A percentile compares a stretch with the other conserved stretches of the same genome.
phyloP scores from a whole-genome alignment of 2,113 vertebrate genomes.

The cattle (Bos taurus) region DNA sequence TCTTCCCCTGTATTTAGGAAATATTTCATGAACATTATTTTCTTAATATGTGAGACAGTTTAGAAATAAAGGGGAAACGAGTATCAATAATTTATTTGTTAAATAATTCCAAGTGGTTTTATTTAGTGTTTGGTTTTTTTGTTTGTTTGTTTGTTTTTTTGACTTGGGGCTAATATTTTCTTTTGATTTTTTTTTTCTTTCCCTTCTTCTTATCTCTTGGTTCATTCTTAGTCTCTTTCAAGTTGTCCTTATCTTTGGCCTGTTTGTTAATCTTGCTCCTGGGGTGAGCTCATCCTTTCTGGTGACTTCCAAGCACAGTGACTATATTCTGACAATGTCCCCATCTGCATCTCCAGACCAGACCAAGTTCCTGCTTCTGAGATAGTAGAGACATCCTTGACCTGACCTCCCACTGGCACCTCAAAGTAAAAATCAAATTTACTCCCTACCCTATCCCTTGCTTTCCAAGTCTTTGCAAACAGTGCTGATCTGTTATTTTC shows the following conservation, averaged over 20 bases:
- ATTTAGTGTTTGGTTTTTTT: neutral
- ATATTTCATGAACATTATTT: constrained; percentile 2
- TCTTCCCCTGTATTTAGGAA: neutral
- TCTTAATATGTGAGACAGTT: neutral
- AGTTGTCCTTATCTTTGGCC: neutral
- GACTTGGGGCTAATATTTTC: neutral
- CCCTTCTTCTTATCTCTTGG: neutral
- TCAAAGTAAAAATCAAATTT: neutral
- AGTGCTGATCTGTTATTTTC: neutral
- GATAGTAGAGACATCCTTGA: neutral
- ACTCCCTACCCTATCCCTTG: neutral
- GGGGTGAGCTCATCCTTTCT: neutral
- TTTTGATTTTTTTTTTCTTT: neutral
- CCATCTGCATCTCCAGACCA: neutral
- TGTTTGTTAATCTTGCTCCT: neutral
- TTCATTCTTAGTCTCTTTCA: neutral
- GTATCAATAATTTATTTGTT: neutral
- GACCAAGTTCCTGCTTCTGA: neutral
- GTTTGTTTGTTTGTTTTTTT: neutral
- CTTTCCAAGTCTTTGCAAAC: neutral
- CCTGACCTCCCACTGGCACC: neutral
- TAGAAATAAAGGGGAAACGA: neutral
- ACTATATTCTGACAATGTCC: too few relatives aligned
- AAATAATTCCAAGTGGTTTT: neutral
- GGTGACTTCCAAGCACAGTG: neutral